These are phyloP conservation scores for Amblyjoppa proteus DNA, from an alignment of 2,888 invertebrate genomes.

Conservation along the genomic window DNA sequence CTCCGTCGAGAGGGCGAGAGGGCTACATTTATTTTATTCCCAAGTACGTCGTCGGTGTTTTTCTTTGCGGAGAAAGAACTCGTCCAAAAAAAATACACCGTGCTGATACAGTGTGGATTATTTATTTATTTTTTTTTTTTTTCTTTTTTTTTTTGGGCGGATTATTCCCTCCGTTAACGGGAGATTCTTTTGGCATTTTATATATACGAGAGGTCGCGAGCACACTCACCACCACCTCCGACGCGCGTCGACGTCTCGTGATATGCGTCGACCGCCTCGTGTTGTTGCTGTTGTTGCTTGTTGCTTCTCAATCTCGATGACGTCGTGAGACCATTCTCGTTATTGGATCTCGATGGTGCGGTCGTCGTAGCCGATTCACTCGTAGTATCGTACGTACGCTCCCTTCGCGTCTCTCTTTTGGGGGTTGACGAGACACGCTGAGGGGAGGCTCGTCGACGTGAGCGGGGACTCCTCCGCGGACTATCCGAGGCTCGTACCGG, in stretches of 20 bases:
- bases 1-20: conserved; percentile 69
- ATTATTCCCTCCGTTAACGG: conserved; percentile 2
- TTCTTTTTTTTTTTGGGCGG: conserved; percentile 28
- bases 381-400: conserved; percentile 44
- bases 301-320: conserved; percentile 68
- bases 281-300: conserved; percentile 42
- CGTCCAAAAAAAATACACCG: conserved; percentile 12
- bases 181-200: conserved; percentile 52
- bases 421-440: conserved; percentile 70
- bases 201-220: conserved; percentile 70
- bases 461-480: conserved; percentile 75
- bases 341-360: conserved; percentile 58
- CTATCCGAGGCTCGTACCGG: conserved; percentile 74
- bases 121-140: background rate
- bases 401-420: conserved; percentile 73
- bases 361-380: conserved; percentile 24
- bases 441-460: conserved; percentile 77
- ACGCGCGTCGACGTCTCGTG: conserved; percentile 59
- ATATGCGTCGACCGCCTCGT: conserved; percentile 38
- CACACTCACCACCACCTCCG: conserved; percentile 66
- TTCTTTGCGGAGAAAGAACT: conserved; percentile 5
- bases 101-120: background rate
- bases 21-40: conserved; percentile 42
- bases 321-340: conserved; percentile 67
- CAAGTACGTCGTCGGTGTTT: conserved; percentile 57